Evolutionary conservation across 2,888 invertebrate species (phyloP), one percentile per base, ranked within the genome.

Genomic region (Lymantria monacha): DNA sequence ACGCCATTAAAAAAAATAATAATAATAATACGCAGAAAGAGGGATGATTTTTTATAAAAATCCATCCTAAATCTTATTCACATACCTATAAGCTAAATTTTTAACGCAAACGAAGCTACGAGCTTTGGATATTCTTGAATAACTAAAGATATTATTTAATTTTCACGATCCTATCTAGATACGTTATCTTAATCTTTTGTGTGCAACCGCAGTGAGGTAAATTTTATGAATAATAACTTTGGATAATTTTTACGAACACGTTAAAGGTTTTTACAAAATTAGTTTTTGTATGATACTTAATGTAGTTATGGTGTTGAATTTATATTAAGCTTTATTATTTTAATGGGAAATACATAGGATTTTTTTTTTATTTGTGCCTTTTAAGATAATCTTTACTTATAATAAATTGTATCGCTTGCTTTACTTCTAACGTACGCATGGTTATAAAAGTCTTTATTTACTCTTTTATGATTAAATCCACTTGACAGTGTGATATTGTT

Each of bases 141-240:
- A 22, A 22, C 22, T 22, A 22, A 22, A 22, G 22, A 2, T 5
- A 48, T 42, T n/a, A 31, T 37, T 47, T 48, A n/a, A 33, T 54
- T 45, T 13, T 15, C 30, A 31, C 15, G 37, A 48, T 48, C 37
- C 42, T 44, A 42, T 41, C 22, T 30, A 45, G 45, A 40, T 30
- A 14, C 22, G 38, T 31, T 41, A 44, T 46, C n/a, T 42, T 49
- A 14, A 22, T 44, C n/a, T 37, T 41, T 12, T 12, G 38, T 38
- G n/a, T n/a, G 38, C 12, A 1, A 38, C 38, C 38, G 2, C 7
- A n/a, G 1, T n/a, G 2, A 38, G 38, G 2, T 38, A 38, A n/a
- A n/a, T 38, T 38, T 12, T 11, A 38, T 38, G 12, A 12, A 38
- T n/a, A 12, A 38, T 37, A 11, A 37, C n/a, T 10, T 38, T 38